phyloP scores from a whole-genome alignment of 2,888 invertebrate species.

The Lasiommata megera region DNA sequence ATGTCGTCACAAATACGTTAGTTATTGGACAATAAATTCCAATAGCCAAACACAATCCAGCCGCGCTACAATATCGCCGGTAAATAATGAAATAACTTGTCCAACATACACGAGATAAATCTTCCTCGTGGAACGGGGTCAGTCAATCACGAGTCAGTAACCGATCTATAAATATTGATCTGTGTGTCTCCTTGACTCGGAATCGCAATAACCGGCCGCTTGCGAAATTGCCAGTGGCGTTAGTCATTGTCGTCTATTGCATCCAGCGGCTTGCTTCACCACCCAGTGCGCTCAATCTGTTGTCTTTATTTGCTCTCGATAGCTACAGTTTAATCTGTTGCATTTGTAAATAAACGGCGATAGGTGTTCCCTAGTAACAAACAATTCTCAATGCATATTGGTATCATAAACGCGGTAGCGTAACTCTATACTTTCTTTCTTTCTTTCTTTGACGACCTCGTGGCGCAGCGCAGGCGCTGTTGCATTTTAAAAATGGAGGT shows the following conservation, averaged over 20 bases:
- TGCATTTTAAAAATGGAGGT: too few relatives aligned
- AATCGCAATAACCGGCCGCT: conserved; percentile 60
- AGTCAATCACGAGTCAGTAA: conserved; percentile 50
- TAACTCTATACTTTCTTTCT: too few relatives aligned
- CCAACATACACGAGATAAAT: conserved; percentile 37
- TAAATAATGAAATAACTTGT: conserved; percentile 34
- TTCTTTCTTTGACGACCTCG: too few relatives aligned
- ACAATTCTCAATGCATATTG: background rate
- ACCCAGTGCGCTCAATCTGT: conserved; percentile 25
- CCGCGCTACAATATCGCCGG: conserved; percentile 17
- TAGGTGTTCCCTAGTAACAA: conserved; percentile 17
- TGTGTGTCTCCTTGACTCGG: conserved; percentile 64
- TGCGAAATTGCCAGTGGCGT: conserved; percentile 65
- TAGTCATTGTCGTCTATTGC: conserved; percentile 72
- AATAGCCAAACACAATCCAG: conserved; percentile 13
- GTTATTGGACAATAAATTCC: conserved; percentile 15
- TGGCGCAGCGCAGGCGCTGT: too few relatives aligned
- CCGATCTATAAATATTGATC: conserved; percentile 59
- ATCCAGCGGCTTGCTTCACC: conserved; percentile 42
- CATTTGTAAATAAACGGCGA: too few relatives aligned
- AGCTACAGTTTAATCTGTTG: conserved; percentile 27
- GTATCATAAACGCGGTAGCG: too few relatives aligned
- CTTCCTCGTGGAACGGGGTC: conserved; percentile 51
- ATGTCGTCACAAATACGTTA: background rate
- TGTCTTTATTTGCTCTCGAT: conserved; percentile 25